Evolutionary conservation across 2,888 invertebrate genomes (phyloP), one percentile per base, ranked within the genome.

Genomic region (Epistrophella euchroma): DNA sequence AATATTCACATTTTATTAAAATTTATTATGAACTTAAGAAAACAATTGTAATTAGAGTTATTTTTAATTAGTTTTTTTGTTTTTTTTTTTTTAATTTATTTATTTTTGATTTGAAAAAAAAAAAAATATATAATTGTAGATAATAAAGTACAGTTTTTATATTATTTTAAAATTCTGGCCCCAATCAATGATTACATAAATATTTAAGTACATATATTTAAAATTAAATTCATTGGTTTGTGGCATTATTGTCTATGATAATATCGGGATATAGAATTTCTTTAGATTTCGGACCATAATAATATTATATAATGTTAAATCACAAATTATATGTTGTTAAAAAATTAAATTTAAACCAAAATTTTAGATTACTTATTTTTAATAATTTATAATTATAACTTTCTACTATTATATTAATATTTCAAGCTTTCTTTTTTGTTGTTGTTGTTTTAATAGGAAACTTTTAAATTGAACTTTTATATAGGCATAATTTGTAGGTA

Each of bases 231-330:
- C 2, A 17, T 2, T 9, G 9, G 9, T 45, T 17, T 17, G 45
- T 45, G 9, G 45, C 10, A 45, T 45, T 80, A 74, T 80, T 80
- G 80, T 80, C 80, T 74, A 80, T 74, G n/a, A 6, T n/a, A 9
- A 11, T 43, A 7, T 55, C n/a, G 13, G 15, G 52, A 25, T 7
- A 47, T 4, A 52, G 10, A 52, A 52, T 52, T 15, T 9, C 22
- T 4, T 25, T 25, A 15, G 13, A 50, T 1, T 50, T 50, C 6
- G 50, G 22, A 25, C 17, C 17, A 22, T n/a, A 13, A 7, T 6
- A n/a, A 43, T 7, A 6, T 15, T n/a, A n/a, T 45, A 2, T 45
- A n/a, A 7, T n/a, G n/a, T 40, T 40, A 15, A 40, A 28, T 5
- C 4, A 28, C 6, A 28, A 28, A 25, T 4, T 25, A 28, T 28